Evolutionary conservation across 2,888 invertebrate genomes (phyloP).

Genomic region (Anticlea derivata): DNA sequence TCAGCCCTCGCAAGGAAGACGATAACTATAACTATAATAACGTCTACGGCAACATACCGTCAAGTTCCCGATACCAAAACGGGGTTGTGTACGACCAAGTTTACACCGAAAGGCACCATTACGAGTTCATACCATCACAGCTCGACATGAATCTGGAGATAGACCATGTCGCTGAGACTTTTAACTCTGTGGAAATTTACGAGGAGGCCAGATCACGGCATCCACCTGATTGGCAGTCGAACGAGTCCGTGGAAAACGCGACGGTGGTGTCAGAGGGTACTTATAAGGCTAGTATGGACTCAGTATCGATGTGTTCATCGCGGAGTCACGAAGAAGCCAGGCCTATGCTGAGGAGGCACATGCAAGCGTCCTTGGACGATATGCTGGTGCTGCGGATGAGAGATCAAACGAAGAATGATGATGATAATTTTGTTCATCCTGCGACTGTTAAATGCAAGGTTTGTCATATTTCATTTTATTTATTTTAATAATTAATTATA

Average conservation of each 20-base stretch:
- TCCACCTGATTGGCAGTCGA: slow-evolving; percentile 60
- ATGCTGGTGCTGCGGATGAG: slow-evolving; percentile 79
- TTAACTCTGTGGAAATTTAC: slow-evolving; percentile 74
- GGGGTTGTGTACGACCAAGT: slow-evolving; percentile 74
- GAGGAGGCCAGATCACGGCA: slow-evolving; percentile 60
- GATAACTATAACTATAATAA: slow-evolving; percentile 80
- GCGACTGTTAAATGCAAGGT: slow-evolving; percentile 73
- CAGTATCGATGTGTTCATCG: slow-evolving; percentile 84
- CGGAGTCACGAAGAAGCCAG: slow-evolving; percentile 81
- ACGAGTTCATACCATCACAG: slow-evolving; percentile 65
- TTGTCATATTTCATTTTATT: slow-evolving; percentile 10
- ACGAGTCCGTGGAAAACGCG: slow-evolving; percentile 83
- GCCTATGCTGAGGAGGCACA: slow-evolving; percentile 56
- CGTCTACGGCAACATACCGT: slow-evolving; percentile 64
- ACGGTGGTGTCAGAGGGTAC: slow-evolving; percentile 71
- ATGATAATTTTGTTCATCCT: slow-evolving; percentile 75
- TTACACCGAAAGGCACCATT: slow-evolving; percentile 70
- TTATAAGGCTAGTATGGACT: slow-evolving; percentile 75
- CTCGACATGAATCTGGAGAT: slow-evolving; percentile 62
- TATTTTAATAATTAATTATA: no score
- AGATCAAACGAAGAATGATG: slow-evolving; percentile 56
- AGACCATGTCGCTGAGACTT: slow-evolving; percentile 63
- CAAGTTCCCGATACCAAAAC: slow-evolving; percentile 58
- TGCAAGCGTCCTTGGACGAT: slow-evolving; percentile 84
- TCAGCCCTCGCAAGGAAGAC: slow-evolving; percentile 63